Evolutionary conservation across 2,113 vertebrate species (phyloP), one percentile per base, ranked within the genome.

Genomic region (Megaceryle maxima): DNA sequence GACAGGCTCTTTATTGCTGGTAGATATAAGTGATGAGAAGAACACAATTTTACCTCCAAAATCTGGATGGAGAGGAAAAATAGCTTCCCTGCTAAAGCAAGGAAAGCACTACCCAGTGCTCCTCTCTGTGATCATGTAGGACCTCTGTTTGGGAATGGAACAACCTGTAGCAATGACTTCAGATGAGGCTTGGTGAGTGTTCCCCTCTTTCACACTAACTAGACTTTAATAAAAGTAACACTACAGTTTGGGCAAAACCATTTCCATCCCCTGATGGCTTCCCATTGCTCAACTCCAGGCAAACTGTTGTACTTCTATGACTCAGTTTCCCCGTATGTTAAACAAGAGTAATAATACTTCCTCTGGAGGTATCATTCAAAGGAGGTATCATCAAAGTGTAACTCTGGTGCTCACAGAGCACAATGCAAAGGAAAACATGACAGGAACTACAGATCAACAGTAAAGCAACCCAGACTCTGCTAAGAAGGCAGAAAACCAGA

Each of bases 21-120:
- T 76, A 84, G 39, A 68, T 57, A 28, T 43, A 68, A 37, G 21
- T 0, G 0, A 64, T 0, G 4, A 48, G 48, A 84, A 28, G 14
- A 92, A 68, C 48, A 43, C 7, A 66, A 19, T 68, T 94, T 85
- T 62, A 79, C 68, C 74, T 95, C 57, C 81, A 91, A 79, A 89
- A 82, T 87, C 55, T 50, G 63, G 55, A 85, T 4, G 19, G 63
- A 80, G n/a, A 16, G 50, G 55, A 53, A 76, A 68, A 90, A 87
- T 11, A 66, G 22, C 50, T 72, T 83, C 55, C 50, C 63, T 73
- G 25, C 24, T 88, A 33, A 57, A 33, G 56, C 31, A 33, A 33
- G 56, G 50, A 53, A 91, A 80, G 79, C 63, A 80, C n/a, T 28
- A 16, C 24, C 66, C 25, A 9, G 9, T 29, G 68, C 26, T 77